Evolutionary conservation across 2,888 invertebrate species (phyloP), one percentile per base, ranked within the genome.

Genomic region (Sarcophaga rosellei): DNA sequence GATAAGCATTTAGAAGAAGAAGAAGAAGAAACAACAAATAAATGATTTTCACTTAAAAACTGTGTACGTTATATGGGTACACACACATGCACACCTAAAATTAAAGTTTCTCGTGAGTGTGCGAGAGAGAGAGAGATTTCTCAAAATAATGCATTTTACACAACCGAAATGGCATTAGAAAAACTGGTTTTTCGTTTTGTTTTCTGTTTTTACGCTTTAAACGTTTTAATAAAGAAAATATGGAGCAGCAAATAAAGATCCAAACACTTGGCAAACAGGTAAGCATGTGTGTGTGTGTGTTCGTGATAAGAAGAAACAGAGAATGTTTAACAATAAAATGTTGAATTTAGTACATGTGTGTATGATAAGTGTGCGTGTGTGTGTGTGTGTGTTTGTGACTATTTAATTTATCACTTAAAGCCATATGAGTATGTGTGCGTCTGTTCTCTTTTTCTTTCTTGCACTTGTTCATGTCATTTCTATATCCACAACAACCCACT

Each of bases 351-450:
- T 79, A 45, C 21, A 21, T 62, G 61, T 66, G n/a, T 66, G n/a
- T 62, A n/a, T 35, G 35, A 25, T 62, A n/a, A 35, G 53, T 53
- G 57, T 35, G 63, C n/a, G n/a, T 20, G 3, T 44, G 69, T 20
- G 45, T 66, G 15, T 57, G 35, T 61, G 17, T 73, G 20, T 62
- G 23, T 76, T 47, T 44, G 47, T 75, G 81, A 35, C 35, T 66
- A 61, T 85, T 85, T 85, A 82, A 82, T 85, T 85, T 85, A 85
- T 85, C 74, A 59, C 82, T 82, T 73, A 80, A 83, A 66, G 83
- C 62, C 73, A 68, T 83, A 53, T 53, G 15, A 53, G 15, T 15
- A 3, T 53, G 11, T 53, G 15, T 15, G 4, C 3, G 6, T 53
- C 45, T 69, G 77, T 73, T 78, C 72, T 5, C 20, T 62, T 53